These are phyloP conservation scores for Lithobates sylvaticus DNA, from an alignment of 2,797 vertebrate genomes.

Conservation along the genomic window DNA sequence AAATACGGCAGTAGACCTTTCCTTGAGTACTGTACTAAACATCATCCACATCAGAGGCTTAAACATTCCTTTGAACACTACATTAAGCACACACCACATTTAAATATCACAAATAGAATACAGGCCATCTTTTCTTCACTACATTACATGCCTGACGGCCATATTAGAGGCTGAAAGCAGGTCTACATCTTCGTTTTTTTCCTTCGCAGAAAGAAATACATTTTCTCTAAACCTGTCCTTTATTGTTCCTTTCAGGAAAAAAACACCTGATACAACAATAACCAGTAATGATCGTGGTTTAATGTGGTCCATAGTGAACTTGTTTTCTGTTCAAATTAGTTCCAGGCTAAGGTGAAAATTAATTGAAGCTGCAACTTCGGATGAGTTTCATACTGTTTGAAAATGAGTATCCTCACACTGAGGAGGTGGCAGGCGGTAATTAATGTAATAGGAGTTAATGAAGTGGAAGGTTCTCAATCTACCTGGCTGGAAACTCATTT, in stretches of 20 bases:
- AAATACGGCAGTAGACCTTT: slow-evolving; percentile 79
- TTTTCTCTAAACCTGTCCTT: slow-evolving; percentile 26
- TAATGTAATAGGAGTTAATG: slow-evolving; percentile 61
- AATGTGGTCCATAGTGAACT: slow-evolving; percentile 40
- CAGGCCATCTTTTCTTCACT: slow-evolving; percentile 70
- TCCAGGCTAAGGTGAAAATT: slow-evolving; percentile 52
- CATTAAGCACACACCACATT: slow-evolving; percentile 76
- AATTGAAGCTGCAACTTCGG: slow-evolving; percentile 51
- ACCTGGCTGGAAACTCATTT: slow-evolving; percentile 57
- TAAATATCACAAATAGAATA: slow-evolving; percentile 76
- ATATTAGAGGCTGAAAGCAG: slow-evolving; percentile 66
- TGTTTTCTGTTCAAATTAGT: slow-evolving; percentile 55
- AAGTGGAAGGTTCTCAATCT: slow-evolving; percentile 55
- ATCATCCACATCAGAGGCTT: slow-evolving; percentile 76
- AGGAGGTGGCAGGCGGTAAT: slow-evolving; percentile 56
- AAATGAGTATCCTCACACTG: slow-evolving; percentile 43
- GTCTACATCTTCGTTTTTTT: slow-evolving; percentile 57
- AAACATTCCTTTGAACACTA: slow-evolving; percentile 78
- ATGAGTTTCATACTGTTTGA: slow-evolving; percentile 59
- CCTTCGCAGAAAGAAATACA: slow-evolving; percentile 29
- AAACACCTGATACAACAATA: slow-evolving; percentile 53
- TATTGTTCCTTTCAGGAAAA: slow-evolving; percentile 20
- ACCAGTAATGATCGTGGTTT: slow-evolving; percentile 50
- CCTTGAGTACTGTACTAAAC: slow-evolving; percentile 76
- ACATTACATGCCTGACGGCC: slow-evolving; percentile 73